phyloP scores from a whole-genome alignment of 2,888 invertebrate genomes.

The Ophraella communa region DNA sequence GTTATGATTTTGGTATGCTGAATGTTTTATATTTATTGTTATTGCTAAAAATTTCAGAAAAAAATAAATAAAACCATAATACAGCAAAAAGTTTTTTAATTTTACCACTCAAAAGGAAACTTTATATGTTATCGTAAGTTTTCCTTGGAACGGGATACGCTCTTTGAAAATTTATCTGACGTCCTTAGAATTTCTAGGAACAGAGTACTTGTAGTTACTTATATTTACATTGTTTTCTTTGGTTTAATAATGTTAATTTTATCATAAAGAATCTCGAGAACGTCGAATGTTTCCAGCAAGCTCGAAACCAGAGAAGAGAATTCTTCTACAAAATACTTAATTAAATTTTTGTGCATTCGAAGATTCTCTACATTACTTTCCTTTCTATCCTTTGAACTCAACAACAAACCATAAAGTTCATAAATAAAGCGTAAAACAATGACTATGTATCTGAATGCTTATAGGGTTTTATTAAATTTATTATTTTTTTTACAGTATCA shows the following conservation, averaged over 20 bases:
- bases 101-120: too few species aligned
- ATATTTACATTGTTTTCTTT: slow-evolving; percentile 10
- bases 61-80: too few species aligned
- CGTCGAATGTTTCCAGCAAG: slow-evolving; percentile 18
- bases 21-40: too few species aligned
- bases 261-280: slow-evolving; percentile 16
- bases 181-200: neutral
- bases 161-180: neutral
- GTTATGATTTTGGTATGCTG: too few species aligned
- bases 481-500: too few species aligned
- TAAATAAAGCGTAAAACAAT: neutral
- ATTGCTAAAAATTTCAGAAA: too few species aligned
- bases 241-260: slow-evolving; percentile 21
- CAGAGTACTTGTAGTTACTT: neutral
- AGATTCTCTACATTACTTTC: slow-evolving; percentile 19
- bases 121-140: neutral
- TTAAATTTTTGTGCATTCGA: slow-evolving; percentile 32
- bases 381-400: neutral
- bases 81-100: too few species aligned
- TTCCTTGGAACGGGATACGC: neutral
- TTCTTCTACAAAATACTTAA: slow-evolving; percentile 31
- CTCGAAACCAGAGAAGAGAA: slow-evolving; percentile 27
- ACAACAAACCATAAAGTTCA: neutral
- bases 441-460: too few species aligned
- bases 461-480: too few species aligned